These are phyloP conservation scores for Papilio xuthus DNA, from an alignment of 1,140 invertebrate species.

Conservation along the genomic window DNA sequence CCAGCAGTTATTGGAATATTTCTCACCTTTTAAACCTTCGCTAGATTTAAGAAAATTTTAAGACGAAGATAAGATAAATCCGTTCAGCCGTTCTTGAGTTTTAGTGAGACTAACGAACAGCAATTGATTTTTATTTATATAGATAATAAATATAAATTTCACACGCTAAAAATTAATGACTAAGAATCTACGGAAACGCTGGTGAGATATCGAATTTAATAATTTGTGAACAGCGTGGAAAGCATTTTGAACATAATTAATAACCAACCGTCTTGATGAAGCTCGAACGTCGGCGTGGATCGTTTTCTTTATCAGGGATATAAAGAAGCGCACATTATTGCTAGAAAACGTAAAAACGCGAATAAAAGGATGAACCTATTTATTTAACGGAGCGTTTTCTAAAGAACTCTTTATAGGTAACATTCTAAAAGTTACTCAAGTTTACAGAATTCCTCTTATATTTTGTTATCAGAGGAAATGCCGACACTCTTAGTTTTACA, in stretches of 20 bases:
- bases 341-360: neutral
- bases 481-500: no score
- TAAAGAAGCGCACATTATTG: conserved; percentile 15
- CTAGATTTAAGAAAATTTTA: no score
- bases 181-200: neutral
- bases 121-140: no score
- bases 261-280: neutral
- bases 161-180: neutral
- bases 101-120: no score
- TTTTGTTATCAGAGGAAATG: neutral
- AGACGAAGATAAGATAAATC: no score
- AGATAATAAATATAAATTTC: neutral
- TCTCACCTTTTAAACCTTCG: no score
- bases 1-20: no score
- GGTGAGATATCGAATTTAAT: conserved; percentile 8
- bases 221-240: neutral
- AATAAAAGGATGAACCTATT: conserved; percentile 13
- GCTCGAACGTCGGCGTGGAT: neutral
- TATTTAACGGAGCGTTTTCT: conserved; percentile 9
- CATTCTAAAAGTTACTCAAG: neutral
- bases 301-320: conserved; percentile 10
- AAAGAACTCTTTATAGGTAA: neutral
- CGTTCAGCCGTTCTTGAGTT: no score
- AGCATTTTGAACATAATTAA: conserved; percentile 15
- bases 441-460: neutral